These are phyloP conservation scores for Archocentrus centrarchus DNA, from an alignment of 2,113 vertebrate species.

Conservation along the genomic window DNA sequence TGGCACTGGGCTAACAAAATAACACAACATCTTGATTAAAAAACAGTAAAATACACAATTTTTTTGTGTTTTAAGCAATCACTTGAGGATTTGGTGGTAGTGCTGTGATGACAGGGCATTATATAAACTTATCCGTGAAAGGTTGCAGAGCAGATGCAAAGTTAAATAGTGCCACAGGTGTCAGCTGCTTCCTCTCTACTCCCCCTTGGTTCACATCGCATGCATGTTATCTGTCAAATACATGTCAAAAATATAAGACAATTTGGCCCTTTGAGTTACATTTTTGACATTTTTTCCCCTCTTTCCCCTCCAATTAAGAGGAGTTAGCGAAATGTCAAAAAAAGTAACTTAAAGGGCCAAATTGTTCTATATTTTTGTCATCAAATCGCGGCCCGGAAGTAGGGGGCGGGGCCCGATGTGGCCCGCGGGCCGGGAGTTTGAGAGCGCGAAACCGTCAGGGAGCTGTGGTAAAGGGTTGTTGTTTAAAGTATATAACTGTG, in stretches of 20 bases:
- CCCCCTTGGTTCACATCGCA: not conserved
- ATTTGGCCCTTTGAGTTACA: too few species aligned
- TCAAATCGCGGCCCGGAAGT: too few species aligned
- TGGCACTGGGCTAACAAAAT: not conserved
- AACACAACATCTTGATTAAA: not conserved
- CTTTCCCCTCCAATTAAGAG: too few species aligned
- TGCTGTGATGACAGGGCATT: slow-evolving; percentile 22
- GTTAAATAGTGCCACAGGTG: slow-evolving; percentile 31
- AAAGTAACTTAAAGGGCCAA: too few species aligned
- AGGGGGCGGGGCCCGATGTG: too few species aligned
- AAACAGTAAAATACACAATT: not conserved
- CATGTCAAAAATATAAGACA: too few species aligned
- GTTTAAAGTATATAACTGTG: slow-evolving; percentile 6
- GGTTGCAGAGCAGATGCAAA: slow-evolving; percentile 31
- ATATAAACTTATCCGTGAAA: slow-evolving; percentile 38
- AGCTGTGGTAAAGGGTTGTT: slow-evolving; percentile 6
- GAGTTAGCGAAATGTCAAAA: too few species aligned
- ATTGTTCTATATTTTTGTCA: too few species aligned
- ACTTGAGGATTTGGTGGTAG: not conserved
- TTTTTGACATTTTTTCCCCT: too few species aligned
- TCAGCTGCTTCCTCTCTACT: not conserved
- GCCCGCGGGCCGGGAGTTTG: too few species aligned
- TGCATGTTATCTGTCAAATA: not conserved
- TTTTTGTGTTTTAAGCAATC: slow-evolving; percentile 9
- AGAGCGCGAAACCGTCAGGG: not conserved